Evolutionary conservation across 2,113 vertebrate genomes (phyloP).

Genomic region (Apteryx owenii): DNA sequence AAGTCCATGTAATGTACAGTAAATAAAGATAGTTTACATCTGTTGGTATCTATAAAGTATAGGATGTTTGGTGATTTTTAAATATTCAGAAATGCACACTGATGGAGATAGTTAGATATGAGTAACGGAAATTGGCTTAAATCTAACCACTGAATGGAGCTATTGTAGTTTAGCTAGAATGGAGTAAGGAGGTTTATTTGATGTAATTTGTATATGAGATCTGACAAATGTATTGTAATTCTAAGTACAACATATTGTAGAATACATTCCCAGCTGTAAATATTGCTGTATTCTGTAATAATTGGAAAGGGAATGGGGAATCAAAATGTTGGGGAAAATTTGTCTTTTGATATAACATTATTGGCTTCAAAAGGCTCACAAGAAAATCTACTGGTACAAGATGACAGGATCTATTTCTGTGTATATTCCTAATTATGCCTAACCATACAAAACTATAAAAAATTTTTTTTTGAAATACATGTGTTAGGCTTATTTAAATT

Average conservation of each 20-base stretch:
- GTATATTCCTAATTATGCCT: neutral
- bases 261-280: neutral
- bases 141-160: neutral
- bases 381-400: neutral
- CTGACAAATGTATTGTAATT: neutral
- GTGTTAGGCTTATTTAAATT: neutral
- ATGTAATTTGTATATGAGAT: neutral
- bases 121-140: neutral
- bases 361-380: neutral
- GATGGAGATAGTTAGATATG: neutral
- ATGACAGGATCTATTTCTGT: neutral
- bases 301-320: neutral
- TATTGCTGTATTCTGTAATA: neutral
- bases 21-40: neutral
- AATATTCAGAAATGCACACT: neutral
- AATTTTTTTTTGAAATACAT: neutral
- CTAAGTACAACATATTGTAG: neutral
- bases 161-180: neutral
- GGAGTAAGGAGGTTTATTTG: neutral
- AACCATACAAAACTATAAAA: neutral
- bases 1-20: neutral
- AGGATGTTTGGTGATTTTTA: neutral
- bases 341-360: neutral
- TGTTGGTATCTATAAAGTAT: neutral
- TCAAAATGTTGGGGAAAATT: neutral